phyloP scores from a whole-genome alignment of 2,113 vertebrate genomes.

The Aplodontia rufa region DNA sequence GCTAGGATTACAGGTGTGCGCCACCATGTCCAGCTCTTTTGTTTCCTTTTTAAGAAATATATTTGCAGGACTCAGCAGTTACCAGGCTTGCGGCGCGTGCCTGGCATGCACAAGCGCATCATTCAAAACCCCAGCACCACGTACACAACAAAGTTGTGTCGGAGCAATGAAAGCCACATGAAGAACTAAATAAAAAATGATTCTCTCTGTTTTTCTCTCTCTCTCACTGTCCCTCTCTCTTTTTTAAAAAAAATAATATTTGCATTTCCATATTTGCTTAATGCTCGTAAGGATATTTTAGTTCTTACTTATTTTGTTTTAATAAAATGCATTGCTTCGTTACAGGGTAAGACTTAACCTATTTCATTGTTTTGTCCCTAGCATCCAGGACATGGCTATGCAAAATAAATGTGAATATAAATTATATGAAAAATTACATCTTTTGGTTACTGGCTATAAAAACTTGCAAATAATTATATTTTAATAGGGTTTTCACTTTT shows the following conservation, averaged over 20 bases:
- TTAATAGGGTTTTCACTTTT: constrained; percentile 36
- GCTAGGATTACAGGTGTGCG: too few relatives aligned
- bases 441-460: constrained; percentile 30
- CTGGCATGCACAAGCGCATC: too few relatives aligned
- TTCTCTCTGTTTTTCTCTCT: too few relatives aligned
- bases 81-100: too few relatives aligned
- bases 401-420: constrained; percentile 35
- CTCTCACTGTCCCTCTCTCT: too few relatives aligned
- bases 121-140: too few relatives aligned
- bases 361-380: constrained; percentile 24
- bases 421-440: not conserved
- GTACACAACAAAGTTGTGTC: too few relatives aligned
- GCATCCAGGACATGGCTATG: not conserved
- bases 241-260: constrained; percentile 37
- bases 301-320: constrained; percentile 44
- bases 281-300: constrained; percentile 12
- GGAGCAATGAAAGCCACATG: too few relatives aligned
- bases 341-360: not conserved
- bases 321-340: constrained; percentile 10
- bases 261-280: not conserved
- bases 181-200: too few relatives aligned
- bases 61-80: too few relatives aligned
- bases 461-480: not conserved
- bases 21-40: too few relatives aligned
- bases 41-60: not conserved